Evolutionary conservation across 92 coral and sea anemone genomes (phyloP).

Genomic region (Umimayanthus kanabou): DNA sequence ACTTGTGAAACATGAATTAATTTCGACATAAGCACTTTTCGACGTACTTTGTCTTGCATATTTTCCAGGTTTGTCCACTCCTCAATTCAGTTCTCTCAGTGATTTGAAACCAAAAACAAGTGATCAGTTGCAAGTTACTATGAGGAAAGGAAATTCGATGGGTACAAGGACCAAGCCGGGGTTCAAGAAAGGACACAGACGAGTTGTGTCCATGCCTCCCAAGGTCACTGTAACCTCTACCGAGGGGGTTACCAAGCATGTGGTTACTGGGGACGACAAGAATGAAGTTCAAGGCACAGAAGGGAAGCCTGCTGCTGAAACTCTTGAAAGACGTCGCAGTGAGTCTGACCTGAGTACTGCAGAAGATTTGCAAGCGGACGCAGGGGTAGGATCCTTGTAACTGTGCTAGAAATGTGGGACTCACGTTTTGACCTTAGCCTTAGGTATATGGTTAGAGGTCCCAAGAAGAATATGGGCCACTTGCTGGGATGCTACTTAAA

Average conservation of each 20-base stretch:
- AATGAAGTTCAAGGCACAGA: neutral
- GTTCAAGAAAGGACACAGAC: constrained; percentile 69
- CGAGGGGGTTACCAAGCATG: constrained; percentile 13
- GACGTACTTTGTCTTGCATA: neutral
- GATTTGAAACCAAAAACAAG: neutral
- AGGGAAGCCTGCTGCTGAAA: neutral
- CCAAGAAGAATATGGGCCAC: neutral
- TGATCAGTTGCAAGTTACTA: neutral
- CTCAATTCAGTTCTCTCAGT: neutral
- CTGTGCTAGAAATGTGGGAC: neutral
- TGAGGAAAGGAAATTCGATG: constrained; percentile 17
- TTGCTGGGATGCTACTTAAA: neutral
- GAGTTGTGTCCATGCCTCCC: constrained; percentile 74
- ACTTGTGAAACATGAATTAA: neutral
- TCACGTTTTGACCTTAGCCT: neutral
- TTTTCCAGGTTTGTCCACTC: neutral
- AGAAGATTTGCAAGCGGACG: constrained; percentile 29
- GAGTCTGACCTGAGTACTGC: constrained; percentile 57
- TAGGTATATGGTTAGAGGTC: neutral
- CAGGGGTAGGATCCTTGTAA: constrained; percentile 39
- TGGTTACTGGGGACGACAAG: neutral
- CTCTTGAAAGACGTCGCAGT: constrained; percentile 56
- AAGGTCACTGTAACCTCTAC: constrained; percentile 31
- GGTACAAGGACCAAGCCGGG: neutral
- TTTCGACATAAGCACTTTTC: neutral